Conservation (phyloP, 2,888 invertebrate species). For the Eristalis pertinax region DNA sequence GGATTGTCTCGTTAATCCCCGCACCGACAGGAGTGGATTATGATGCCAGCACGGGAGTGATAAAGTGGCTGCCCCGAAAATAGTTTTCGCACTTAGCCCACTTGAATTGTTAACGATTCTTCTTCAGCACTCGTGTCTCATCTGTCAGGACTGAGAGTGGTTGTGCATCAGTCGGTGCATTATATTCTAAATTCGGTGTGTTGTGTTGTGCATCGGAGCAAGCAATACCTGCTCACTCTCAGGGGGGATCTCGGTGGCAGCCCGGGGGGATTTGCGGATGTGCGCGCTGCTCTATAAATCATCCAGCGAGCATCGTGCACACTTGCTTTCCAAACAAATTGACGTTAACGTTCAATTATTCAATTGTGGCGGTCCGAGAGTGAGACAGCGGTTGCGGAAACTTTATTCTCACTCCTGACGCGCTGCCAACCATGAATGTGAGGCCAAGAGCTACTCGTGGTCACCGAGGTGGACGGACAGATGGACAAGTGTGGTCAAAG, state of each 20-base stretch:
- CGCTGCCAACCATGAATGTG: too few relatives aligned
- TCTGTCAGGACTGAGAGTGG: neutral
- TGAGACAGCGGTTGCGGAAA: neutral
- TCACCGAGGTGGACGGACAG: too few relatives aligned
- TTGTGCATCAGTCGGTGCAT: neutral
- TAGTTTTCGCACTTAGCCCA: neutral
- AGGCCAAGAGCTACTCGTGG: too few relatives aligned
- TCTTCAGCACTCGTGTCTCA: neutral
- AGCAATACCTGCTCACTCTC: neutral
- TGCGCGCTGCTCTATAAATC: neutral
- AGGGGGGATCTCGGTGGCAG: too few relatives aligned
- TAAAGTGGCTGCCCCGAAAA: neutral
- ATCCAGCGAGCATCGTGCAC: neutral
- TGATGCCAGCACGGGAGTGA: neutral
- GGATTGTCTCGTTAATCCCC: neutral
- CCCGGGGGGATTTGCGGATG: neutral
- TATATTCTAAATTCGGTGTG: neutral
- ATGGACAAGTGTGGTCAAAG: too few relatives aligned
- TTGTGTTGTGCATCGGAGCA: neutral
- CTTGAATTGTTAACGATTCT: neutral
- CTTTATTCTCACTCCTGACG: too few relatives aligned
- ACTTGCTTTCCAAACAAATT: neutral
- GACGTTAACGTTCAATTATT: neutral
- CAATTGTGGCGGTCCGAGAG: neutral
- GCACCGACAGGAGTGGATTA: neutral